Evolutionary conservation across 1,140 invertebrate species (phyloP).

Genomic region (Maniola jurtina): DNA sequence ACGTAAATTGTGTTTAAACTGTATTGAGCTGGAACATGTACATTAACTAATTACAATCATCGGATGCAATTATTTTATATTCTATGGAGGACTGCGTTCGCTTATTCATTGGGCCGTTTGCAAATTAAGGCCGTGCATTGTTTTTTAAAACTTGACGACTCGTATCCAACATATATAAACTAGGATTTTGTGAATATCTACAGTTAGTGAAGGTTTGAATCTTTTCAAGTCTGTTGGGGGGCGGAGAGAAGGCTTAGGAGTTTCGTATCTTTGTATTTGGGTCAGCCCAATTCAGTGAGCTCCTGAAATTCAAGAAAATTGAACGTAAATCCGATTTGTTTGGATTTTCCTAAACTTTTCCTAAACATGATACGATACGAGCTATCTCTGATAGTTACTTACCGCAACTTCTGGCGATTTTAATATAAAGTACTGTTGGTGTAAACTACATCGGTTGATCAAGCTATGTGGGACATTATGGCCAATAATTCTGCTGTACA

Average conservation of each 20-base stretch:
- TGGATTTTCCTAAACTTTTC: conserved; percentile 49
- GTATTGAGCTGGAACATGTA: too few species aligned
- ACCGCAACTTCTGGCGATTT: too few species aligned
- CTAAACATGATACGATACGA: conserved; percentile 47
- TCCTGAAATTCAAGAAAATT: conserved; percentile 70
- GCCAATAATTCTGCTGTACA: too few species aligned
- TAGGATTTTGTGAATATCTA: conserved; percentile 31
- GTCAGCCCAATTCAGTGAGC: conserved; percentile 47
- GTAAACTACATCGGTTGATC: too few species aligned
- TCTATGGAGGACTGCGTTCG: too few species aligned
- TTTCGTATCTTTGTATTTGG: conserved; percentile 53
- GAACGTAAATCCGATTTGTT: conserved; percentile 72
- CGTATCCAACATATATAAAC: conserved; percentile 20
- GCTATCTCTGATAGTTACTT: not conserved
- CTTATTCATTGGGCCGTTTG: not conserved
- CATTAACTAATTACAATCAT: too few species aligned
- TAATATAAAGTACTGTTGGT: too few species aligned
- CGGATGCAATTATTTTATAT: too few species aligned
- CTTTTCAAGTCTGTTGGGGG: conserved; percentile 46
- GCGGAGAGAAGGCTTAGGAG: conserved; percentile 41
- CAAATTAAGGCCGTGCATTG: not conserved
- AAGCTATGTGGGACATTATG: too few species aligned
- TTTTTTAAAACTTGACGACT: not conserved
- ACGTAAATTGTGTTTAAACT: conserved; percentile 10
- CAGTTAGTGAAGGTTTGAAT: conserved; percentile 52